phyloP scores from a whole-genome alignment of 2,797 vertebrate species.

The Ptychobarbus kaznakovi region DNA sequence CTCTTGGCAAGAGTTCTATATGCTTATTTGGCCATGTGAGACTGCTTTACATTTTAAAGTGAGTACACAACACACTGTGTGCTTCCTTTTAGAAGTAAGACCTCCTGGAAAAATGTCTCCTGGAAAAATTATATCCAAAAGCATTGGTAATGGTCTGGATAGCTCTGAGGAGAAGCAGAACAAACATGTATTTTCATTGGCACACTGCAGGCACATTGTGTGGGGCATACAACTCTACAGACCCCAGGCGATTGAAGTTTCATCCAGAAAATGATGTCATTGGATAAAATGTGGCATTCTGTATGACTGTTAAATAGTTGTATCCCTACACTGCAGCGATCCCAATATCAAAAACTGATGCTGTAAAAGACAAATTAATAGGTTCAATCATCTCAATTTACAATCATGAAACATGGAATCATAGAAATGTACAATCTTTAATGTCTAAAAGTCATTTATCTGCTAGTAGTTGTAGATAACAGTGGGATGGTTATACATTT shows the following conservation, averaged over 20 bases:
- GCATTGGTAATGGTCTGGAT: constrained; percentile 34
- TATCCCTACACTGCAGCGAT: constrained; percentile 10
- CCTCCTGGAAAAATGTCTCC: constrained; percentile 24
- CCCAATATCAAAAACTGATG: constrained; percentile 3
- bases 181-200: constrained; percentile 45
- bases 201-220: constrained; percentile 35
- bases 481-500: neutral
- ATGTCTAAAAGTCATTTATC: neutral
- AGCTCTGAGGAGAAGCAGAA: constrained; percentile 45
- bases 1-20: neutral
- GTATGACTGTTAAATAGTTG: constrained; percentile 12
- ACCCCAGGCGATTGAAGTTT: constrained; percentile 11
- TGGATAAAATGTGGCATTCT: constrained; percentile 35
- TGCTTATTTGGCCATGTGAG: neutral
- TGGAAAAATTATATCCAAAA: constrained; percentile 34
- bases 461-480: neutral
- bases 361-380: neutral
- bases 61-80: constrained; percentile 56
- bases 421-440: neutral
- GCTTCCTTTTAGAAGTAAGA: constrained; percentile 58
- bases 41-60: constrained; percentile 18
- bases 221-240: constrained; percentile 38
- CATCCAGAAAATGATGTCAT: constrained; percentile 24
- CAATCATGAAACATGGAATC: neutral
- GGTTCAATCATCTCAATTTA: neutral